These are phyloP conservation scores for Sycophaga agraensis DNA, from an alignment of 1,140 invertebrate genomes.

Conservation along the genomic window DNA sequence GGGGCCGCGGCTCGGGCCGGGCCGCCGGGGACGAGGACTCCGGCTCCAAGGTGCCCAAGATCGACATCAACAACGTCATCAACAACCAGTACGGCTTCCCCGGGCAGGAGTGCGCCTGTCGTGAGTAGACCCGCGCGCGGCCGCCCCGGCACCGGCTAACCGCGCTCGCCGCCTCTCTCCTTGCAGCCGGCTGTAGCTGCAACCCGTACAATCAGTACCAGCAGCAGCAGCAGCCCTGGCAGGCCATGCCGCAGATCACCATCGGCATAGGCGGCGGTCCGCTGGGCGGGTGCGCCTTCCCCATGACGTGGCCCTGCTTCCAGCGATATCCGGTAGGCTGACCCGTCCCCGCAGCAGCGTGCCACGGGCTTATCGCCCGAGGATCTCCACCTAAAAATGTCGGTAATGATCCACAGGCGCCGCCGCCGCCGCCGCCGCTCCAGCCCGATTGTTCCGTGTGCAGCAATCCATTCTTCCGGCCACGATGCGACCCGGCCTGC, in stretches of 20 bases:
- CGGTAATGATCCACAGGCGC: no score
- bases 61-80: conserved; percentile 35
- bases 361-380: no score
- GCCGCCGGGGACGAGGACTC: no score
- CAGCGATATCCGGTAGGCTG: conserved; percentile 19
- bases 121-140: conserved; percentile 7
- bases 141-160: neutral
- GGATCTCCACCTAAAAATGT: no score
- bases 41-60: neutral
- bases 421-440: no score
- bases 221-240: no score
- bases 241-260: conserved; percentile 41
- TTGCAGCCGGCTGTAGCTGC: conserved; percentile 28
- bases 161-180: no score
- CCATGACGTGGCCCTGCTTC: conserved; percentile 37
- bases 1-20: no score
- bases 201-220: conserved; percentile 2
- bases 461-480: conserved; percentile 30
- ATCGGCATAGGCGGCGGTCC: conserved; percentile 37
- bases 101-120: conserved; percentile 9
- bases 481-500: conserved; percentile 35
- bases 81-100: conserved; percentile 29
- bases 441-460: conserved; percentile 41
- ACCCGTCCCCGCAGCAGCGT: no score
- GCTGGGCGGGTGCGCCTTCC: conserved; percentile 7